Evolutionary conservation across 2,888 invertebrate genomes (phyloP), one percentile per base, ranked within the genome.

Genomic region (Temnothorax ravouxi): DNA sequence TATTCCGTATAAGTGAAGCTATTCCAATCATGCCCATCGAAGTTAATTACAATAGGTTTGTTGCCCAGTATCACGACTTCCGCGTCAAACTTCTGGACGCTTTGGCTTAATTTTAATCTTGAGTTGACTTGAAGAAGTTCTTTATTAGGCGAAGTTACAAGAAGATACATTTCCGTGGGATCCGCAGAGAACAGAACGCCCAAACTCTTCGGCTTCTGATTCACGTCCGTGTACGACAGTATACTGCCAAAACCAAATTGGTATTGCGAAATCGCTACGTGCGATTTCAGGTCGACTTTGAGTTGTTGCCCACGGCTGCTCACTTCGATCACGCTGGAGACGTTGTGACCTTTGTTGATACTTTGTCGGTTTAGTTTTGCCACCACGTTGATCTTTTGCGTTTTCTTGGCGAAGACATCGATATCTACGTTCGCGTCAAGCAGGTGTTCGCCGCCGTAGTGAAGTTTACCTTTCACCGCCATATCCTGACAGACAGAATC

Each of bases 331-430:
- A 88, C 88, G 0, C 94, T 90, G 18, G 95, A 95, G 0, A 95
- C 47, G 79, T 96, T 95, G 76, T 94, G 95, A 0, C 95, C 95
- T 6, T 94, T 91, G 0, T 92, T 87, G 54, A 91, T 77, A 11
- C 71, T 61, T 64, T 62, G 89, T 34, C 84, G 93, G 69, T 80
- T 84, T 0, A 95, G 47, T 76, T 95, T 95, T 18, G 93, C 94
- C 3, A 89, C 89, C 9, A 95, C 85, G 3, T 95, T 92, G 62
- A 97, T 95, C 92, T 96, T 96, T 86, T 97, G 96, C 13, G 95
- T 95, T 8, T 96, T 95, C 86, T 96, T 95, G 8, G 95, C 95
- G 91, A 97, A 97, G 3, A 97, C 92, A 89, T 97, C 97, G 1
- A 97, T 92, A 25, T 96, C 95, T 6, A 96, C 11, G 72, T 95